Base-by-base conservation (phyloP, 2,888 invertebrate genomes). In the Masnerella sp. region DNA sequence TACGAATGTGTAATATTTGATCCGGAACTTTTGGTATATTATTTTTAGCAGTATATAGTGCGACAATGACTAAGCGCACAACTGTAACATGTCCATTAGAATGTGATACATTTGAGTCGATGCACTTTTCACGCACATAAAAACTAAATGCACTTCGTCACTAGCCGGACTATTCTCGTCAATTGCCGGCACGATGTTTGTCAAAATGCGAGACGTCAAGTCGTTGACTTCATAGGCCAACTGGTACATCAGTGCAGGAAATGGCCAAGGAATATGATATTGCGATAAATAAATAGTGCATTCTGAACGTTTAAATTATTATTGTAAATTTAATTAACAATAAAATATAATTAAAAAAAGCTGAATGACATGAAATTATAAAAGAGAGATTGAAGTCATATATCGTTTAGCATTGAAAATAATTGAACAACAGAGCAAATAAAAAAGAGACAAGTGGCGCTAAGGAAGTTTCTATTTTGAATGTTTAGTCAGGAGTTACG, bases 401-500 rank as follows among this genome's bases (percentile, higher is more conserved):
- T 30, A 61, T 38, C 32, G 11, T 22, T n/a, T 61, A 32, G 30
- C 47, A 38, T 32, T 49, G 18, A 51, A 49, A 58, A 67, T 67
- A 59, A 42, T 28, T 47, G 20, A 40, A 54, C 70, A 71, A 74
- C 62, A 30, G 34, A 49, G 45, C 34, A 68, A 69, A 64, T 62
- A 69, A 64, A 64, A 59, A 59, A 25, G 17, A 61, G 75, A 75
- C 76, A 76, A 77, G 81, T 84, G 86, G 86, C 86, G 85, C 84
- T 84, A 76, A 77, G 79, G 79, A 80, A 80, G 79, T 82, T 80
- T 74, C 62, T 30, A 54, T 62, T 67, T 18, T 45, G 28, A 42
- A 52, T 86, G 83, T 87, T 87, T 86, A 85, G 82, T 83, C 82
- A 86, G 84, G 84, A 83, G 81, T 77, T 76, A 81, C 78, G 77